phyloP scores from a whole-genome alignment of 2,888 invertebrate species.

The Lacanobia oleracea region DNA sequence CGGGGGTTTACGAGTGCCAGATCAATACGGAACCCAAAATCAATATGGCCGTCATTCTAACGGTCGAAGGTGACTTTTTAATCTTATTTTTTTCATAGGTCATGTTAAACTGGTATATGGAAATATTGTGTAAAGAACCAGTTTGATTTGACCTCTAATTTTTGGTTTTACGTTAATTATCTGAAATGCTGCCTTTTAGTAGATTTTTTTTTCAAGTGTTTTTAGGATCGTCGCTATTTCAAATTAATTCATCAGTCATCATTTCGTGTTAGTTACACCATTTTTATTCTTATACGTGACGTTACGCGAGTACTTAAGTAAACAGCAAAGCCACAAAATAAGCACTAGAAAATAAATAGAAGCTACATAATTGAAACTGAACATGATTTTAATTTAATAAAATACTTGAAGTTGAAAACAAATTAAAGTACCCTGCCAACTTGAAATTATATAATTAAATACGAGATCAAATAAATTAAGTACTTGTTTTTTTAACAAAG shows the following conservation, averaged over 20 bases:
- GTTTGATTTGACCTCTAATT: slow-evolving; percentile 14
- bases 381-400: slow-evolving; percentile 9
- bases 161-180: not conserved
- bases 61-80: slow-evolving; percentile 93
- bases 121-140: not conserved
- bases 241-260: slow-evolving; percentile 8
- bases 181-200: slow-evolving; percentile 1
- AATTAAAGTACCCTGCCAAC: slow-evolving; percentile 1
- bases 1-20: slow-evolving; percentile 96
- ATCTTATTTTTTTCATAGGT: slow-evolving; percentile 10
- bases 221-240: not conserved
- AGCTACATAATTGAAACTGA: slow-evolving; percentile 2
- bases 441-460: slow-evolving; percentile 9
- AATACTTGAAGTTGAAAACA: not conserved
- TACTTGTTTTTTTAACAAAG: slow-evolving; percentile 28
- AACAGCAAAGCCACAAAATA: not conserved
- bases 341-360: not conserved
- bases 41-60: slow-evolving; percentile 95
- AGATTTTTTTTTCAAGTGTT: not conserved
- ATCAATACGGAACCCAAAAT: slow-evolving; percentile 97
- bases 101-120: not conserved
- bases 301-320: no score
- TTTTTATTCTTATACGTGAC: not conserved
- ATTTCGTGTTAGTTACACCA: not conserved
- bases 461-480: slow-evolving; percentile 21